These are phyloP conservation scores for Himalopsyche tibetana DNA, from an alignment of 2,888 invertebrate genomes.

Conservation along the genomic window DNA sequence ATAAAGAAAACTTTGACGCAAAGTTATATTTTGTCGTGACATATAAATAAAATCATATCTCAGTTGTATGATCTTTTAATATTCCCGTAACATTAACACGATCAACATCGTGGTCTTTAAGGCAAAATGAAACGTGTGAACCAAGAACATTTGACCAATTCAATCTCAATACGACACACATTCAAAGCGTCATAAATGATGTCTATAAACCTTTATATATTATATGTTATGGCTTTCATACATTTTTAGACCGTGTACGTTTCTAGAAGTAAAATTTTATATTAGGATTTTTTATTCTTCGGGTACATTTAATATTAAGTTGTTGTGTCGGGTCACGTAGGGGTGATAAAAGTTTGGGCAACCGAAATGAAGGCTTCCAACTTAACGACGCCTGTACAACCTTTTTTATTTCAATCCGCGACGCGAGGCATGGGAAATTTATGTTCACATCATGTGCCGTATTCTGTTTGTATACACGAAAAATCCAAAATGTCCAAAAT, in stretches of 20 bases:
- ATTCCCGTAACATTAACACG: too few species aligned
- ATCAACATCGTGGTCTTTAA: too few species aligned
- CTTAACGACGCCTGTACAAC: conserved; percentile 17
- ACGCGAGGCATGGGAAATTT: conserved; percentile 31
- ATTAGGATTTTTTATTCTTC: conserved; percentile 21
- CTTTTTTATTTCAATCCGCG: conserved; percentile 43
- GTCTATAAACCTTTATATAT: neutral
- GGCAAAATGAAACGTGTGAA: too few species aligned
- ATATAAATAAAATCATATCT: too few species aligned
- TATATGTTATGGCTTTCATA: neutral
- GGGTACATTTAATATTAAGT: conserved; percentile 38
- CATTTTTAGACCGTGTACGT: neutral
- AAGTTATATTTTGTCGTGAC: too few species aligned
- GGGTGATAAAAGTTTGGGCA: conserved; percentile 28
- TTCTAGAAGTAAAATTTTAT: conserved; percentile 1
- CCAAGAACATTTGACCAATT: too few species aligned
- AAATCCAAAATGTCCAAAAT: neutral
- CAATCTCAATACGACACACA: too few species aligned
- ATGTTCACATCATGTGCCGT: conserved; percentile 27
- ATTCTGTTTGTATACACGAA: neutral
- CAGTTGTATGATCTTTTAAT: too few species aligned
- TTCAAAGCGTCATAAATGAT: too few species aligned
- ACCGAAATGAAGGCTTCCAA: conserved; percentile 22
- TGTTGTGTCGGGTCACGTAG: conserved; percentile 33
- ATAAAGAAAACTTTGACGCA: too few species aligned